Evolutionary conservation across 2,113 vertebrate genomes (phyloP).

Genomic region (Conger conger): DNA sequence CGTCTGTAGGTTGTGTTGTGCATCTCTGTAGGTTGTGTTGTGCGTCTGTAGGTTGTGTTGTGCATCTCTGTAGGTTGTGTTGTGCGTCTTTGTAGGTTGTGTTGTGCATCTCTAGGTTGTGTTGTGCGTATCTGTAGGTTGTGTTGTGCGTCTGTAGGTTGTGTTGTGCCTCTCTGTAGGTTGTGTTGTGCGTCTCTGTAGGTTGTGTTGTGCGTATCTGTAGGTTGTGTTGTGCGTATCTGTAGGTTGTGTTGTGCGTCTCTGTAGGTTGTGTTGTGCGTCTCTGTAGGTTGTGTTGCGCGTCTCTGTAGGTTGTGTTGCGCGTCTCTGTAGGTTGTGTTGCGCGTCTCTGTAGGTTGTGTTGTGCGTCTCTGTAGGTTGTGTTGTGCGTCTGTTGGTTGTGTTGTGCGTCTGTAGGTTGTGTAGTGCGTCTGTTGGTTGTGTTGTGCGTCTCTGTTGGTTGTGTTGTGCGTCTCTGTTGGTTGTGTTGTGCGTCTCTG

Average conservation of each 20-base stretch:
- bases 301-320: not conserved
- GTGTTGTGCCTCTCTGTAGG: too few relatives aligned
- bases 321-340: slow-evolving; percentile 5
- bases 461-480: slow-evolving; percentile 3
- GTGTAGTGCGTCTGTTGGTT: not conserved
- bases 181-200: not conserved
- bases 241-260: not conserved
- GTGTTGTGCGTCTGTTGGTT: too few relatives aligned
- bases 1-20: not conserved
- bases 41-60: too few relatives aligned
- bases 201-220: not conserved
- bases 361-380: slow-evolving; percentile 9
- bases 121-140: too few relatives aligned
- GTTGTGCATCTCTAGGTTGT: slow-evolving; percentile 7
- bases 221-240: too few relatives aligned
- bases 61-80: slow-evolving; percentile 6
- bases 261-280: not conserved
- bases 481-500: too few relatives aligned
- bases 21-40: too few relatives aligned
- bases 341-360: too few relatives aligned
- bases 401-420: not conserved
- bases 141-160: not conserved
- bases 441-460: not conserved
- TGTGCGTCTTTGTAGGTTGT: too few relatives aligned
- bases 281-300: too few relatives aligned